phyloP scores from a whole-genome alignment of 2,888 invertebrate species.

The Apotomis turbidana region DNA sequence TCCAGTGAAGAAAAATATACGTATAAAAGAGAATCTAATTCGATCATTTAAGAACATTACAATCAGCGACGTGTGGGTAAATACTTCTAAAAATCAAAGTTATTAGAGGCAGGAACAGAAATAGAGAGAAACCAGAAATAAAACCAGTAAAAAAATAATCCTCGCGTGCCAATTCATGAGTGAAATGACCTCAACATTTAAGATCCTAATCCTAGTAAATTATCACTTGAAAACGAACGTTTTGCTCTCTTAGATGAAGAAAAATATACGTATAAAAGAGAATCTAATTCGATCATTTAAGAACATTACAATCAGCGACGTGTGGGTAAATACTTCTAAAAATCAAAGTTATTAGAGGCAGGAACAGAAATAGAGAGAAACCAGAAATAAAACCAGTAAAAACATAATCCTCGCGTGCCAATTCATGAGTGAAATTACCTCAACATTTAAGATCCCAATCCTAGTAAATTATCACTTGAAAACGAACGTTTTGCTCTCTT shows the following conservation, averaged over 20 bases:
- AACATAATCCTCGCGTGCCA: neutral
- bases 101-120: neutral
- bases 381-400: neutral
- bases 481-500: neutral
- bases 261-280: too few relatives aligned
- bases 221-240: neutral
- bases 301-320: too few relatives aligned
- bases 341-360: too few relatives aligned
- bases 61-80: too few relatives aligned
- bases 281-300: too few relatives aligned
- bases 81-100: too few relatives aligned
- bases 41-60: too few relatives aligned
- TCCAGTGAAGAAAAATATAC: too few relatives aligned
- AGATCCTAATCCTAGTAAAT: neutral
- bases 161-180: slow-evolving; percentile 6
- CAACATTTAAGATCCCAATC: neutral
- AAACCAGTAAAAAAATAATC: slow-evolving; percentile 5
- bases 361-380: neutral
- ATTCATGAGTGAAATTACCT: slow-evolving; percentile 15
- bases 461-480: neutral
- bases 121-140: neutral
- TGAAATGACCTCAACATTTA: slow-evolving; percentile 3
- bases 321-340: too few relatives aligned
- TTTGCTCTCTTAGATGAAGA: neutral
- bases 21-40: too few relatives aligned